Conservation (phyloP, 2,797 vertebrate genomes). For the Sebastes cheni region DNA sequence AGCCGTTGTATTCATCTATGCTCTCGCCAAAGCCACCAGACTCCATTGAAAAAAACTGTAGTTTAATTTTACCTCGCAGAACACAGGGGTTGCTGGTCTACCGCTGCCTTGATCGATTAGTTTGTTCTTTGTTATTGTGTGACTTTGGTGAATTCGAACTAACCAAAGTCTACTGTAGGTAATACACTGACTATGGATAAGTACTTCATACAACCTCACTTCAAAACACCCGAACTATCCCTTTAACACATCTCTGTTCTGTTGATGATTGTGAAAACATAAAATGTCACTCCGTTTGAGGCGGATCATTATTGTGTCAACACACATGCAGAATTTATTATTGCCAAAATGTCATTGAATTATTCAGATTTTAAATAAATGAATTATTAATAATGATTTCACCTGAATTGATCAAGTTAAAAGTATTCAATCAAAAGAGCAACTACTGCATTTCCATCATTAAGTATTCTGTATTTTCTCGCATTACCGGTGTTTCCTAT, state of each 20-base stretch:
- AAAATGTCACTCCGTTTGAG: neutral
- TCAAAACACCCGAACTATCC: no score
- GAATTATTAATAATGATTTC: neutral
- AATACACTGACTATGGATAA: rapidly evolving
- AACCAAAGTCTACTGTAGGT: no score
- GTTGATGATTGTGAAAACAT: neutral
- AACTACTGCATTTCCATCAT: neutral
- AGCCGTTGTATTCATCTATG: rapidly evolving
- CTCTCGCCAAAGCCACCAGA: no score
- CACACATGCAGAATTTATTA: neutral
- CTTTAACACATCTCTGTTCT: neutral
- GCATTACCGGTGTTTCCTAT: neutral
- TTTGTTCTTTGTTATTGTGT: no score
- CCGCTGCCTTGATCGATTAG: no score
- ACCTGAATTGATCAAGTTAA: neutral
- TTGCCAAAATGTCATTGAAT: neutral
- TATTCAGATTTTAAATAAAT: neutral
- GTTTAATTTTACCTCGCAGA: rapidly evolving
- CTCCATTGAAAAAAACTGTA: no score
- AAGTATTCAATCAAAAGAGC: neutral
- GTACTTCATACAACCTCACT: no score
- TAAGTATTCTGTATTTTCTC: neutral
- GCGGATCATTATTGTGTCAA: neutral
- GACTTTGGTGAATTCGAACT: no score
- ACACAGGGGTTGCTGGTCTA: no score